Evolutionary conservation across 2,113 vertebrate genomes (phyloP).

Genomic region (Syngnathus typhle): DNA sequence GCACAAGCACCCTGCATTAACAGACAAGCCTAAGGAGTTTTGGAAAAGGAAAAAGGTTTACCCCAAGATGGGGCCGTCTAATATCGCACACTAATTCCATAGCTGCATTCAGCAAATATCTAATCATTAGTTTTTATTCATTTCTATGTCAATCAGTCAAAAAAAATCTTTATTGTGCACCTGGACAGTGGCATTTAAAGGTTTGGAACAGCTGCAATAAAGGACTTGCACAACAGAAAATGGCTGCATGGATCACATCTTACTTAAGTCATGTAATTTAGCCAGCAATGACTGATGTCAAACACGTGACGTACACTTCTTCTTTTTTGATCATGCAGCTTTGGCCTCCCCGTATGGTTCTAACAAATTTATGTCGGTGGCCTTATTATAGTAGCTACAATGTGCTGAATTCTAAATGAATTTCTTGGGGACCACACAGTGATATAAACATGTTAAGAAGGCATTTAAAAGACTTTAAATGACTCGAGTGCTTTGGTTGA

Average conservation of each 20-base stretch:
- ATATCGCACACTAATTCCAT: no score
- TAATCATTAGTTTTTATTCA: not conserved
- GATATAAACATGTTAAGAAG: no score
- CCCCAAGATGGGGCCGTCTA: no score
- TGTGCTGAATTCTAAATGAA: not conserved
- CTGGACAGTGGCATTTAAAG: not conserved
- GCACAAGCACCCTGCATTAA: not conserved
- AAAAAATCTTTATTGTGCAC: not conserved
- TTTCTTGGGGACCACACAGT: not conserved
- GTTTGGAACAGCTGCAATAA: not conserved
- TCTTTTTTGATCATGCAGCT: not conserved
- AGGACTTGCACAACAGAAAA: not conserved
- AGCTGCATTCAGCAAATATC: not conserved
- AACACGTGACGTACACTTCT: not conserved
- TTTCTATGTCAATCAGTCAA: not conserved
- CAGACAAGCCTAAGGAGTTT: not conserved
- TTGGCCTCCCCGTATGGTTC: not conserved
- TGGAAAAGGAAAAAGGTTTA: no score
- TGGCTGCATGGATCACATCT: not conserved
- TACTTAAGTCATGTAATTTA: not conserved
- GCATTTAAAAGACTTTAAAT: no score
- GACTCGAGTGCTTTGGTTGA: not conserved
- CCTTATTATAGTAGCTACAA: not conserved
- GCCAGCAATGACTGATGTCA: not conserved
- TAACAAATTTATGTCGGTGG: not conserved